Base-by-base conservation (phyloP, 2,888 invertebrate genomes). In the Macropis europaea region DNA sequence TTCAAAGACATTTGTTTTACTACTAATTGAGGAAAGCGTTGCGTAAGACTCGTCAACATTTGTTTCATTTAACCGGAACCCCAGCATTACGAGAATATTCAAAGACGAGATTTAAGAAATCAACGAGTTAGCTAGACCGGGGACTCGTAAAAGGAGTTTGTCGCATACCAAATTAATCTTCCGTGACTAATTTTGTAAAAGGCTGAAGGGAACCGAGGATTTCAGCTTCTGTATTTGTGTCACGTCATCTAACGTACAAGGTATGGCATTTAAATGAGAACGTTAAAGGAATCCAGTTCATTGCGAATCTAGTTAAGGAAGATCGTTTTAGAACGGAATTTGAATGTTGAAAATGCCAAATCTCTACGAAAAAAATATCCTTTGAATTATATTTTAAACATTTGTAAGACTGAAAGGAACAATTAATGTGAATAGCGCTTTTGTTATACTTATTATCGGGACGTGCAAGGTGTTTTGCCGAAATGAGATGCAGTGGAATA, bases 151-250 rank as follows among this genome's bases (percentile, higher is more conserved):
- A 52, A 15, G 34, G 32, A n/a, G 13, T 4, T 9, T 34, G 7
- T 24, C 50, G 2, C 50, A 34, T 52, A 22, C 34, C 50, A 52
- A 52, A 52, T 52, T 52, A 52, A 52, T 34, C 22, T 52, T 52
- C 24, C 30, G 34, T 36, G 34, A 52, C 50, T 52, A 52, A 52
- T 52, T 52, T 22, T 34, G 13, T 9, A 13, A 24, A 36, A 13
- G 34, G 15, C n/a, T n/a, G 48, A 48, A 48, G 34, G 36, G 24
- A 52, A 52, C 34, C 30, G 34, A 15, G 50, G 34, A 52, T 36
- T 52, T 52, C 50, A 13, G 24, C 34, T 36, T 52, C n/a, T 22
- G 50, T 15, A 52, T 52, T 52, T 52, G 7, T 11, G 50, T 52
- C 50, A 52, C 50, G 50, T 52, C 34, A 52, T 36, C 22, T 52